Evolutionary conservation across 2,113 vertebrate species (phyloP).

Genomic region (Podarcis cretensis): DNA sequence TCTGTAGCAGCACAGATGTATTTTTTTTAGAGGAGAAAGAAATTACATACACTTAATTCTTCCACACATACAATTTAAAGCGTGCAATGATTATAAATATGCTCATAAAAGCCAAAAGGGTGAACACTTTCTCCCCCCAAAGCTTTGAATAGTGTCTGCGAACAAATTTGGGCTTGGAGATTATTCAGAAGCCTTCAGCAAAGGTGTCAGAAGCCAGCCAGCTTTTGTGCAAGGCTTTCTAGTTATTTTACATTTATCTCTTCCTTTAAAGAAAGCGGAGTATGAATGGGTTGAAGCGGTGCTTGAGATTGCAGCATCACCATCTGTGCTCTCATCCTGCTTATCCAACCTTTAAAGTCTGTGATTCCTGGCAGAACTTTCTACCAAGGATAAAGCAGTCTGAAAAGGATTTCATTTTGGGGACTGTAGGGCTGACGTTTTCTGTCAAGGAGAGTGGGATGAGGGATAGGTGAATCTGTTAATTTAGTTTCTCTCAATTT

Average conservation of each 20-base stretch:
- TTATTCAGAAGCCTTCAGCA: neutral
- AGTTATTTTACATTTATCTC: neutral
- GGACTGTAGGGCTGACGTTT: neutral
- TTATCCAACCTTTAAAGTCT: neutral
- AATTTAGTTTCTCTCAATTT: no score
- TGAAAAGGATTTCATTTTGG: neutral
- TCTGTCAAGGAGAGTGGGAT: neutral
- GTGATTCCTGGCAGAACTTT: neutral
- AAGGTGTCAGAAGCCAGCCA: neutral
- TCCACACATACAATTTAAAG: neutral
- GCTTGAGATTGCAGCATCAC: neutral
- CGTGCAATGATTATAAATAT: slow-evolving; percentile 29
- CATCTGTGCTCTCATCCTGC: neutral
- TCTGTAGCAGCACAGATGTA: neutral
- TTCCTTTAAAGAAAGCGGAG: neutral
- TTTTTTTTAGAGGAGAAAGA: neutral
- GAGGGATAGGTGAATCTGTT: no score
- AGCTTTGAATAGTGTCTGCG: neutral
- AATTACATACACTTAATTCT: slow-evolving; percentile 5
- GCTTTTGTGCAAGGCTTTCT: neutral
- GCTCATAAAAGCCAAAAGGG: slow-evolving; percentile 30
- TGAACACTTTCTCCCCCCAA: neutral
- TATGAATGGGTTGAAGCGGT: neutral
- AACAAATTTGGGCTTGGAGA: slow-evolving; percentile 20
- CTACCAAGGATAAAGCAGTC: neutral